Conservation (phyloP, 2,888 invertebrate species). For the Rhamphomyia laevipes region DNA sequence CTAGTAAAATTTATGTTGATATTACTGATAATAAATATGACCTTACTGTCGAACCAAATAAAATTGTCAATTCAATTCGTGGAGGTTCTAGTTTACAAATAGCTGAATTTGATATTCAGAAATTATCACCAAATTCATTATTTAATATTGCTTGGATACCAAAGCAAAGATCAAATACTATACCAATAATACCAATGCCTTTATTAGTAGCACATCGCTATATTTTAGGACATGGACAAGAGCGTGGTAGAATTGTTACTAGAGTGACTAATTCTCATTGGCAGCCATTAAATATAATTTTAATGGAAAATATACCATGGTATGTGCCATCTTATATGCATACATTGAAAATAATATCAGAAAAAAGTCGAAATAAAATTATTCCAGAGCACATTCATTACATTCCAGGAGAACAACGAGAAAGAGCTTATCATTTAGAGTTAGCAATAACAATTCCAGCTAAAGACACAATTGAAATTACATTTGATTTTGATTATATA, state of each 20-base stretch:
- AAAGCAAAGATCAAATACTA: slow-evolving; percentile 20
- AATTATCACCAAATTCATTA: slow-evolving; percentile 40
- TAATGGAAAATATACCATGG: slow-evolving; percentile 88
- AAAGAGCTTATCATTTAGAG: slow-evolving; percentile 80
- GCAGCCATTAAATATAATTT: slow-evolving; percentile 59
- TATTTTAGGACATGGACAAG: slow-evolving; percentile 82
- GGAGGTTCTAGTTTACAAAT: slow-evolving; percentile 56
- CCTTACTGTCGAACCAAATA: slow-evolving; percentile 50
- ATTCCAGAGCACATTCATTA: neutral
- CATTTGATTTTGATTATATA: slow-evolving; percentile 87
- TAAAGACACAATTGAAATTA: slow-evolving; percentile 65
- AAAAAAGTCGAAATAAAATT: neutral
- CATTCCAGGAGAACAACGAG: slow-evolving; percentile 52
- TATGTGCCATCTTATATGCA: slow-evolving; percentile 82
- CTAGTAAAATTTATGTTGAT: slow-evolving; percentile 74
- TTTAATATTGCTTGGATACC: slow-evolving; percentile 53
- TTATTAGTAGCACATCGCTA: slow-evolving; percentile 66
- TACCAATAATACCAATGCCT: slow-evolving; percentile 50
- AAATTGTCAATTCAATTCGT: slow-evolving; percentile 46
- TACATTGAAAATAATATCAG: slow-evolving; percentile 44
- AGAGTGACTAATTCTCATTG: slow-evolving; percentile 73
- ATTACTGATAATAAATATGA: slow-evolving; percentile 52
- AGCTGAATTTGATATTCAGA: slow-evolving; percentile 59
- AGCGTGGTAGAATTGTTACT: slow-evolving; percentile 79
- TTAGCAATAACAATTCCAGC: slow-evolving; percentile 68